Conservation (phyloP, 1,140 invertebrate genomes). For the Steinernema khuongi region DNA sequence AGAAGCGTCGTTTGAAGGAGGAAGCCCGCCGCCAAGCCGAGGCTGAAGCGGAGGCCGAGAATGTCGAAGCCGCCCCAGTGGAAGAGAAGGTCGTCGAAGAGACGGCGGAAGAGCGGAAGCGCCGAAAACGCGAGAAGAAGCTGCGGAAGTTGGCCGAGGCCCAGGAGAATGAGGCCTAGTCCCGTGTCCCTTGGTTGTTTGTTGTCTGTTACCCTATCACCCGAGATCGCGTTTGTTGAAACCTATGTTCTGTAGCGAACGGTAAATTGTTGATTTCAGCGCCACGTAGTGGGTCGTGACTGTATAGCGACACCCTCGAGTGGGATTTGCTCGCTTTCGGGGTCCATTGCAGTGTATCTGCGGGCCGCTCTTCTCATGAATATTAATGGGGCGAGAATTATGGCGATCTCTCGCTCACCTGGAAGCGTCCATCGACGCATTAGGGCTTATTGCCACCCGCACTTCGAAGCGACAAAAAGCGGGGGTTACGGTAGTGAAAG, state of each 20-base stretch:
- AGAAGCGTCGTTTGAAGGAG: neutral
- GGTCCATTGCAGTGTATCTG: constrained; percentile 5
- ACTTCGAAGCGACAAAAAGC: neutral
- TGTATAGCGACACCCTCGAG: neutral
- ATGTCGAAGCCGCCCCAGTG: neutral
- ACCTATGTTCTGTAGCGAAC: neutral
- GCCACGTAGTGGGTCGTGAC: neutral
- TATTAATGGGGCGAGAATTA: constrained; percentile 13
- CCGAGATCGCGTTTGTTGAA: neutral
- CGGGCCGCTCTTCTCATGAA: constrained; percentile 14
- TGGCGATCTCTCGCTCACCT: constrained; percentile 11
- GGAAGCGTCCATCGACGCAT: constrained; percentile 6
- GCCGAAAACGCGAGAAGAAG: neutral
- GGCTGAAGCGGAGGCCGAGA: neutral
- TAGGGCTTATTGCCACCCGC: constrained; percentile 8
- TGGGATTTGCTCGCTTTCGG: neutral
- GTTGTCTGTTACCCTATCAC: neutral
- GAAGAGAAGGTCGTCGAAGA: neutral
- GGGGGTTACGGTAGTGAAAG: constrained; percentile 2
- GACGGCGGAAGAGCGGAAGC: neutral
- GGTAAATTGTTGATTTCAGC: constrained; percentile 8
- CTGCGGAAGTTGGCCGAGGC: neutral
- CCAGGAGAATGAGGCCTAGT: neutral
- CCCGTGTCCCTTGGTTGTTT: neutral
- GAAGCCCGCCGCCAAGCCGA: neutral